phyloP scores from a whole-genome alignment of 1,140 invertebrate species.

The Lutraria rhynchaena region DNA sequence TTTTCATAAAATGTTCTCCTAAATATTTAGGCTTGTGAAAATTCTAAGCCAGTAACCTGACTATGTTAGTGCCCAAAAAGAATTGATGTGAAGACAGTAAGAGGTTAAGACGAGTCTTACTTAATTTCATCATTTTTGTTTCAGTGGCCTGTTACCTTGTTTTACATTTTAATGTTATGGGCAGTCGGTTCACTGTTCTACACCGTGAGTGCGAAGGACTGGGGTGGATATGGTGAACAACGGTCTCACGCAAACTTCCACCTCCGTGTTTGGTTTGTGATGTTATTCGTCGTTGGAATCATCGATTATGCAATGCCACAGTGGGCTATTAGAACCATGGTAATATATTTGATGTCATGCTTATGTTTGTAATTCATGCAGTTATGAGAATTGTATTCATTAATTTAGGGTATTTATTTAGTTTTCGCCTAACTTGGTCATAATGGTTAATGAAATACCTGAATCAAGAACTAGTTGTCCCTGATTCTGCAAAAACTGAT shows the following conservation, averaged over 20 bases:
- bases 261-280: constrained; percentile 30
- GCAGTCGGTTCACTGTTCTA: constrained; percentile 16
- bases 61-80: too few species aligned
- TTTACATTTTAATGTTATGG: constrained; percentile 11
- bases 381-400: too few species aligned
- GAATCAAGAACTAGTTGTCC: too few species aligned
- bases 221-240: constrained; percentile 39
- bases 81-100: too few species aligned
- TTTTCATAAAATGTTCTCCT: too few species aligned
- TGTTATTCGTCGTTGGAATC: constrained; percentile 10
- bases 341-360: neutral
- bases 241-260: constrained; percentile 44
- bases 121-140: neutral
- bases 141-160: neutral
- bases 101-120: too few species aligned
- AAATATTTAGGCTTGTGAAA: too few species aligned
- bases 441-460: neutral
- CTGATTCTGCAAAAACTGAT: too few species aligned
- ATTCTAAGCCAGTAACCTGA: too few species aligned
- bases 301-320: constrained; percentile 15
- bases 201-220: constrained; percentile 17
- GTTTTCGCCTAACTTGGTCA: too few species aligned
- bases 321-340: constrained; percentile 13
- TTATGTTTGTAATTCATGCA: too few species aligned
- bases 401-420: too few species aligned